Evolutionary conservation across 92 coral and sea anemone species (phyloP), one percentile per base, ranked within the genome.

Genomic region (Epizoanthus fatuus): DNA sequence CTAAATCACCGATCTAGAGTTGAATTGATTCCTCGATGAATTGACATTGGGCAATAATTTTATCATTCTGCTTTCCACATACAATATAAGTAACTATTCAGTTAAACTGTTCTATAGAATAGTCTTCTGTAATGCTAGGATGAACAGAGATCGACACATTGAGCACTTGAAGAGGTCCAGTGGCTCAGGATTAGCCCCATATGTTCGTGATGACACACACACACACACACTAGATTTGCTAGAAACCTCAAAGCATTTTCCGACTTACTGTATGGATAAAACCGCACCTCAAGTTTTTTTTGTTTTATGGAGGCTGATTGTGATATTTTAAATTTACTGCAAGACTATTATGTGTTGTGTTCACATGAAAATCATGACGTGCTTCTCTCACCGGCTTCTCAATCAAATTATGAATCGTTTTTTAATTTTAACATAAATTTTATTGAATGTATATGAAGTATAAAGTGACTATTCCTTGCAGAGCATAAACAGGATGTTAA

Each of bases 131-230:
- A 37, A 16, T 0, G 35, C 35, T 29, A 29, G 35, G 35, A 29
- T 1, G 35, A 29, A 29, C 35, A 29, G 35, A 29, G 1, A 29
- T 29, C 35, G 17, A 42, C 15, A 17, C n/a, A 2, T 16, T 1
- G 71, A n/a, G 19, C 71, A 9, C 47, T 66, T 42, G 49, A 66
- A 63, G 72, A 4, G 72, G 72, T 60, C 42, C 53, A 56, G 40
- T 42, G 82, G 82, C 29, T 60, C 42, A 10, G 58, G 47, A 60
- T 42, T 14, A 44, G 69, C 54, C 39, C 20, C 38, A 72, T 47
- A 9, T 75, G 38, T 3, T 60, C 4, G 35, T 25, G 22, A 19
- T 40, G 40, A 39, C 17, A 40, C 25, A 22, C 25, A 22, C 25
- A 22, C 25, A 22, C 25, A 22, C 65, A 6, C 16, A 16, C 44